A percentile compares a stretch with the other conserved stretches of the same genome.
phyloP scores from a whole-genome alignment of 2,888 invertebrate genomes.

The Miltochrista miniata region DNA sequence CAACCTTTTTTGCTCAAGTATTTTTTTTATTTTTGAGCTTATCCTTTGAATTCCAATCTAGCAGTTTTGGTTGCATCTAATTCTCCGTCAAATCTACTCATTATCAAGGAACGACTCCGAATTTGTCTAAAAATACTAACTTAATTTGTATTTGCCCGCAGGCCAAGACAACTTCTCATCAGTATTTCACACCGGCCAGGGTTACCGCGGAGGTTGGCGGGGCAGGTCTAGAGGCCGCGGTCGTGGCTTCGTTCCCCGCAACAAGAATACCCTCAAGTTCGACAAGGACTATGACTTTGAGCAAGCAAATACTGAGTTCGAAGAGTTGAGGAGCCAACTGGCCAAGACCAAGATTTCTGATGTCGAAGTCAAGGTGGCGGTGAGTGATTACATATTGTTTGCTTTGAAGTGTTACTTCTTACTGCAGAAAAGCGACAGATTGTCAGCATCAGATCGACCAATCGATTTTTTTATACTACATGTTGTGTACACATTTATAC shows the following conservation, averaged over 20 bases:
- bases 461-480: too few relatives aligned
- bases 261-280: constrained; percentile 93
- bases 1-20: too few relatives aligned
- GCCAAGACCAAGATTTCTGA: constrained; percentile 91
- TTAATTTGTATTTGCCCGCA: constrained; percentile 8
- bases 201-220: constrained; percentile 80
- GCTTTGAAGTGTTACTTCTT: not conserved
- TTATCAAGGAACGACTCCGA: too few relatives aligned
- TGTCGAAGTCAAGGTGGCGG: constrained; percentile 80
- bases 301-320: constrained; percentile 98
- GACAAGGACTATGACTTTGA: constrained; percentile 99
- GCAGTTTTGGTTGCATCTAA: too few relatives aligned
- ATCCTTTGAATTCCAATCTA: too few relatives aligned
- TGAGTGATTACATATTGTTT: constrained; percentile 30
- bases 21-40: too few relatives aligned
- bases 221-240: constrained; percentile 73
- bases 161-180: constrained; percentile 29
- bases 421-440: too few relatives aligned
- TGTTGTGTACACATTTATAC: too few relatives aligned
- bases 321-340: constrained; percentile 93
- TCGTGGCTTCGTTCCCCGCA: constrained; percentile 72
- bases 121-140: too few relatives aligned
- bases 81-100: too few relatives aligned
- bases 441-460: too few relatives aligned
- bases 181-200: constrained; percentile 56